phyloP scores from a whole-genome alignment of 2,113 vertebrate species.

The Arizona elegans region DNA sequence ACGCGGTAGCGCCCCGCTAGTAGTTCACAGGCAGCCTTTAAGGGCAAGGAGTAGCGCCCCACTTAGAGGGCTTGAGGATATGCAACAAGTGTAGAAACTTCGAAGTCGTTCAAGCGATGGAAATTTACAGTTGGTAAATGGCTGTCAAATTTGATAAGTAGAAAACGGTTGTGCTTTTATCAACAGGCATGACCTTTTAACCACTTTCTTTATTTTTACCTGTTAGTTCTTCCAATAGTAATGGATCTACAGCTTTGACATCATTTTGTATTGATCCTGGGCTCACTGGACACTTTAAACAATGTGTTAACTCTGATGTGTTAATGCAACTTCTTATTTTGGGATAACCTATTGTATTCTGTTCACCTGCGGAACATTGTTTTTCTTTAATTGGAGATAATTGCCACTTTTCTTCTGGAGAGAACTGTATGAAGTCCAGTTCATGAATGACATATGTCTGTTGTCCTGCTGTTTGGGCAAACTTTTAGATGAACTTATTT shows the following conservation, averaged over 20 bases:
- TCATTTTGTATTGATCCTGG: background rate
- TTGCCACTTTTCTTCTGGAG: slow-evolving; percentile 1
- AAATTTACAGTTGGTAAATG: background rate
- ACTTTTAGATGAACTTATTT: background rate
- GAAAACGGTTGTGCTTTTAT: background rate
- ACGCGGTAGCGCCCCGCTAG: background rate
- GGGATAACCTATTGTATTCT: background rate
- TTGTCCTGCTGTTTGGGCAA: background rate
- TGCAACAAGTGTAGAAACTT: background rate
- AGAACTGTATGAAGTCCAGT: background rate
- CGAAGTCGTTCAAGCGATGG: background rate
- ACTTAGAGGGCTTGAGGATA: background rate
- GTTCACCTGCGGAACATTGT: background rate
- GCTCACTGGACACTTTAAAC: background rate
- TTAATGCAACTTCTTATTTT: background rate
- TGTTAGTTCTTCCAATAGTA: background rate
- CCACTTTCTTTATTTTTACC: background rate
- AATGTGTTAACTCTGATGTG: background rate
- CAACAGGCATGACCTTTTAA: background rate
- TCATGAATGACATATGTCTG: background rate
- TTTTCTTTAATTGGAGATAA: slow-evolving; percentile 5
- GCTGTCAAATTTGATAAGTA: background rate
- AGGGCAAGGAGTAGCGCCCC: background rate
- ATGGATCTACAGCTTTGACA: background rate
- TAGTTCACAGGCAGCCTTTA: background rate